Evolutionary conservation across 2,888 invertebrate genomes (phyloP).

Genomic region (Suillia variegata): DNA sequence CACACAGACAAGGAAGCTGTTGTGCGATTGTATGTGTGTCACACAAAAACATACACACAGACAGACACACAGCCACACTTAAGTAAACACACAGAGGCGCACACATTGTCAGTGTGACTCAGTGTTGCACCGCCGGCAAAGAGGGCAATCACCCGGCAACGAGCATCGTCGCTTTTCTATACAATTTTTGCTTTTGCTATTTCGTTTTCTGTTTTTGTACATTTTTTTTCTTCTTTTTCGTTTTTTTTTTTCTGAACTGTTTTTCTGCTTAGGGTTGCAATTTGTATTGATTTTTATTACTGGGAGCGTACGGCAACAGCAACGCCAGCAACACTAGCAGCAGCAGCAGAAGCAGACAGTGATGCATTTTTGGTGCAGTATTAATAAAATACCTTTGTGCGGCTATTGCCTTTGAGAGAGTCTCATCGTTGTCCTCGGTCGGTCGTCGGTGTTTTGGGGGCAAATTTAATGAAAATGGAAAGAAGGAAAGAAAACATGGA

Average conservation of each 20-base stretch:
- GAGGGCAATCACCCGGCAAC: conserved; percentile 50
- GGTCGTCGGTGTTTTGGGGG: too few species aligned
- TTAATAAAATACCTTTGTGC: background rate
- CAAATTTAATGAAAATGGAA: too few species aligned
- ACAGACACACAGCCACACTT: conserved; percentile 12
- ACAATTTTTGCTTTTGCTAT: conserved; percentile 3
- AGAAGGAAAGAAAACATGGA: background rate
- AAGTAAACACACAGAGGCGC: conserved; percentile 20
- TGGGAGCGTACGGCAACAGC: background rate
- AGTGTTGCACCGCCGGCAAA: conserved; percentile 40
- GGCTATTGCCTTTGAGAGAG: background rate
- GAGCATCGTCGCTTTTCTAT: conserved; percentile 13
- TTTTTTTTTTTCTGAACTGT: conserved; percentile 3
- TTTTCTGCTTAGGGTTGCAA: conserved; percentile 45
- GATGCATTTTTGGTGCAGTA: conserved; percentile 10
- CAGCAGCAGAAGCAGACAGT: conserved; percentile 15
- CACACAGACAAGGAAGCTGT: background rate
- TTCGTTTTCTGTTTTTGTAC: background rate
- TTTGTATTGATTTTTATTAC: conserved; percentile 45
- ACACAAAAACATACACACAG: conserved; percentile 18
- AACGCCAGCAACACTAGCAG: conserved; percentile 12
- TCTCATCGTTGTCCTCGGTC: too few species aligned
- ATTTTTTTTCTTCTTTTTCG: conserved; percentile 20
- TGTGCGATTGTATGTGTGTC: background rate
- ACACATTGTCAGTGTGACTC: conserved; percentile 29